Conservation (phyloP, 2,797 vertebrate genomes). For the Spheniscus humboldti region DNA sequence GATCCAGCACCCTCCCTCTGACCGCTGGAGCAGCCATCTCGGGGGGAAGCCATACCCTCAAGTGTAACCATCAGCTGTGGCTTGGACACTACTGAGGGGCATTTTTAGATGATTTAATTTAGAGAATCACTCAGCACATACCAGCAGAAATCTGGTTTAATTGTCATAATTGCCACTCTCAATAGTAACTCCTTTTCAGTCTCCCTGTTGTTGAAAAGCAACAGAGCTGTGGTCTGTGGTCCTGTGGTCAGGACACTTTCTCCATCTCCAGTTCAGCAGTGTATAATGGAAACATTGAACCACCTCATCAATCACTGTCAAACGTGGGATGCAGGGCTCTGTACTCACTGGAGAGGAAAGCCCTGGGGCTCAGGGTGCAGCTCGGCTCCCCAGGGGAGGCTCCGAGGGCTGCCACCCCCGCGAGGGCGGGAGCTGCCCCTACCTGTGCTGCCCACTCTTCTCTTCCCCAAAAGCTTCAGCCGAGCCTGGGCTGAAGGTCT, state of each 20-base stretch:
- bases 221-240: neutral
- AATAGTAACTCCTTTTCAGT: neutral
- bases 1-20: neutral
- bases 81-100: neutral
- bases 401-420: neutral
- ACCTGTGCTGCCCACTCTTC: neutral
- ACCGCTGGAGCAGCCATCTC: neutral
- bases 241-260: neutral
- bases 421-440: neutral
- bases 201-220: neutral
- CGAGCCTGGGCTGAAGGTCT: neutral
- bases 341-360: neutral
- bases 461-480: neutral
- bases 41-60: neutral
- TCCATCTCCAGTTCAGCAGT: neutral
- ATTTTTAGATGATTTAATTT: neutral
- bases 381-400: neutral
- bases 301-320: neutral
- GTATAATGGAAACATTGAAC: neutral
- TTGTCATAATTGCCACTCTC: neutral
- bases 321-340: rapidly evolving
- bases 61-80: neutral
- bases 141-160: neutral
- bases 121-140: neutral
- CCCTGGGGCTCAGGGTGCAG: neutral